phyloP scores from a whole-genome alignment of 2,888 invertebrate genomes.

The Drosophila atroscutellata region DNA sequence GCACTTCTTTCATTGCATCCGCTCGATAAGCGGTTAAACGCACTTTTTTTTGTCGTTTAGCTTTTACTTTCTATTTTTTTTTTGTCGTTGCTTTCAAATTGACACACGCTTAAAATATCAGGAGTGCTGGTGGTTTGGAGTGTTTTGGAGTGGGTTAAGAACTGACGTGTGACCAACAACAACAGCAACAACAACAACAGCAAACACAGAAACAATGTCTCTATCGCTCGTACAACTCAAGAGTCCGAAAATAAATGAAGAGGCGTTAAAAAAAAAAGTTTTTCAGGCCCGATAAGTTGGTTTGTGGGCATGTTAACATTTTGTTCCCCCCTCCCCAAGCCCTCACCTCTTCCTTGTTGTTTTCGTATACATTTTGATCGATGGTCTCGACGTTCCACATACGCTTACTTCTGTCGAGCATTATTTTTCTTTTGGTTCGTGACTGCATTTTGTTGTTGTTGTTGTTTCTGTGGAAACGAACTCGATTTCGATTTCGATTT shows the following conservation, averaged over 20 bases:
- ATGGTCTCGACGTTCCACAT: conserved; percentile 65
- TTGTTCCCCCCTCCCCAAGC: conserved; percentile 13
- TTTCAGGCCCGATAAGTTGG: conserved; percentile 68
- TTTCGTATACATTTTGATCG: conserved; percentile 59
- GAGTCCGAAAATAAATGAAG: conserved; percentile 62
- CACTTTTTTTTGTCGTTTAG: conserved; percentile 14
- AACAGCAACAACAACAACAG: neutral
- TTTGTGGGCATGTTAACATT: conserved; percentile 63
- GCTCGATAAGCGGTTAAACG: conserved; percentile 54
- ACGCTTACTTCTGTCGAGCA: conserved; percentile 40
- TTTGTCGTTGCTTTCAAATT: conserved; percentile 35
- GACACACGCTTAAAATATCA: conserved; percentile 53
- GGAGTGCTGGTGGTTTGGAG: neutral
- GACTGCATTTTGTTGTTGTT: conserved; percentile 42
- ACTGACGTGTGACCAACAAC: conserved; percentile 18
- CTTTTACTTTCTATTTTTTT: conserved; percentile 63
- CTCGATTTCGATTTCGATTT: conserved; percentile 52
- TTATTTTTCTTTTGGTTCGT: conserved; percentile 47
- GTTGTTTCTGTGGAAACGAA: conserved; percentile 19
- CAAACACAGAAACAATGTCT: conserved; percentile 4
- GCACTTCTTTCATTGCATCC: conserved; percentile 44
- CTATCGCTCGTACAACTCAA: conserved; percentile 31
- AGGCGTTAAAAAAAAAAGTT: conserved; percentile 68
- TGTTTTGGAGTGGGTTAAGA: conserved; percentile 23
- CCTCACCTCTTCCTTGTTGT: conserved; percentile 2